Conservation (phyloP, 1,140 invertebrate species). For the Pseudomyrmex gracilis region DNA sequence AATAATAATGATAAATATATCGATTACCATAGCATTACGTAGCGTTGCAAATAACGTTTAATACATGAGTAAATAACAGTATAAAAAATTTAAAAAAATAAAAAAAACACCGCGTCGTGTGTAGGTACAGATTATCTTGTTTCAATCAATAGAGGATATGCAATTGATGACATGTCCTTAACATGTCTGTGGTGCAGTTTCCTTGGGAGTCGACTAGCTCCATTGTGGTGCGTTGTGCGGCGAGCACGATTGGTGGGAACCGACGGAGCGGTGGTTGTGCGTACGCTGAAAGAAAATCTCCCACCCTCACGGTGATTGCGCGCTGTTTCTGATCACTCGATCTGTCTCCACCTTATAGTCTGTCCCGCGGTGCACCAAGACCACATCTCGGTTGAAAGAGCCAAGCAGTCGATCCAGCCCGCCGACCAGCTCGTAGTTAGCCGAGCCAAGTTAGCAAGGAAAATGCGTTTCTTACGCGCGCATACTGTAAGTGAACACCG, state of each 20-base stretch:
- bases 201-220: conserved; percentile 1
- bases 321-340: conserved; percentile 47
- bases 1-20: conserved; percentile 61
- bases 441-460: conserved; percentile 1
- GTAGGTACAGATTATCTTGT: no score
- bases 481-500: conserved; percentile 22
- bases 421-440: background rate
- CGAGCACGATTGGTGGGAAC: conserved; percentile 61
- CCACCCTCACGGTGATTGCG: conserved; percentile 58
- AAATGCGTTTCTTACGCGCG: conserved; percentile 19
- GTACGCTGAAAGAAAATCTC: conserved; percentile 65
- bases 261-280: conserved; percentile 60
- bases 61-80: no score
- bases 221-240: background rate
- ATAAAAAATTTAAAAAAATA: no score
- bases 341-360: conserved; percentile 57
- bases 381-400: background rate
- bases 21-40: conserved; percentile 2
- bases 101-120: no score
- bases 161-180: no score
- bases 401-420: background rate
- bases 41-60: no score
- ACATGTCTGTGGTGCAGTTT: conserved; percentile 6
- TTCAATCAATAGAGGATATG: no score
- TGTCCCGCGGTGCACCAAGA: conserved; percentile 23